Base-by-base conservation (phyloP, 2,888 invertebrate species). In the Temnothorax rugatulus region DNA sequence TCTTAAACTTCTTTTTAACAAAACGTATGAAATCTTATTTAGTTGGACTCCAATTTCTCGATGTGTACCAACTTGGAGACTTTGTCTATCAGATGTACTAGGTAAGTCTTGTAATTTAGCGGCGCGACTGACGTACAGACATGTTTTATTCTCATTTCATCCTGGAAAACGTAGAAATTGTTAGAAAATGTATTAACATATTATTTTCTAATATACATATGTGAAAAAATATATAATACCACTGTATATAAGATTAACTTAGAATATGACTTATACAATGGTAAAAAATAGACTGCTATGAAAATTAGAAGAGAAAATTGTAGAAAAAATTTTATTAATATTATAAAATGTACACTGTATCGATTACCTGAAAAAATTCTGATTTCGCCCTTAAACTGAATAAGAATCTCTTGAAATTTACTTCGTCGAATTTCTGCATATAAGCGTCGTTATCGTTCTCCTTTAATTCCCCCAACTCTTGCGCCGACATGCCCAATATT, bases 311-410 rank as follows among this genome's bases (percentile, higher is more conserved):
- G 1, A n/a, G 4, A 29, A 0, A 25, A 34, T 0, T 41, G 1
- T 4, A 3, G 13, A n/a, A 47, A 9, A 4, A 50, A 25, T 29
- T 1, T 44, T 64, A 41, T n/a, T 5, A 59, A 63, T 18, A 34
- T 15, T 18, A 18, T 57, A 68, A 66, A 8, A 21, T 52, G n/a
- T 0, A 47, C 9, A 57, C 44, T 15, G 4, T 54, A 29, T 25
- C 81, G 96, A 97, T 96, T 95, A 98, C 99, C 94, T 98, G 99
- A 94, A 97, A 99, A 15, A 96, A 97, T 95, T 99, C 99, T 95
- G 98, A 96, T 95, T 98, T 99, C 50, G 98, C 97, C 83, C 99
- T 96, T 90, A 99, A 96, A 94, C 97, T 98, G 94, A 99, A 98
- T 47, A 97, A 96, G 93, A 96, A 98, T 0, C 97, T 96, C 92